Evolutionary conservation across 2,113 vertebrate species (phyloP).

Genomic region (Psilopogon haemacephalus): DNA sequence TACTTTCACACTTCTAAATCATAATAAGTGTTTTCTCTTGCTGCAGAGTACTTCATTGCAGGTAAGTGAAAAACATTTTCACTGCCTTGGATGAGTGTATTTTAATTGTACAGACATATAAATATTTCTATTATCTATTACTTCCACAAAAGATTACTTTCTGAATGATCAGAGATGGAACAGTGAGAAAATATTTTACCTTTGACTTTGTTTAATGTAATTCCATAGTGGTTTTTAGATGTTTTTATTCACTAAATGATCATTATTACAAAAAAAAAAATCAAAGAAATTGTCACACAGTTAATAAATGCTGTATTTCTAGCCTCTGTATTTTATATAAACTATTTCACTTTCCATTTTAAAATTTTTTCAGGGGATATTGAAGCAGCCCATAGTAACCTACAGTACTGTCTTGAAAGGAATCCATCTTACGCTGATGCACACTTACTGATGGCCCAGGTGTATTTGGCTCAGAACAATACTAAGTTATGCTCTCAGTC

Average conservation of each 20-base stretch:
- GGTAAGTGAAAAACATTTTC: neutral
- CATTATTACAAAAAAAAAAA: neutral
- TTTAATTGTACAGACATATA: neutral
- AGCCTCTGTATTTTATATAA: neutral
- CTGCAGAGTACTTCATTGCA: neutral
- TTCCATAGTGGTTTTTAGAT: neutral
- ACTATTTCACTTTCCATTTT: neutral
- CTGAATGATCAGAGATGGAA: neutral
- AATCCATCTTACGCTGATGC: conserved; percentile 88
- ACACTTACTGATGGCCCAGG: conserved; percentile 94
- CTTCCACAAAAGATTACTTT: neutral
- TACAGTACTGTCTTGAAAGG: conserved; percentile 87
- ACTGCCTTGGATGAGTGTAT: neutral
- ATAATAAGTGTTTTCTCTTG: neutral
- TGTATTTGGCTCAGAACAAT: conserved; percentile 89
- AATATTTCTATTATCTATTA: neutral
- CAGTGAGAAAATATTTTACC: neutral
- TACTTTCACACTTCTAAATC: neutral
- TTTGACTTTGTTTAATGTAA: neutral
- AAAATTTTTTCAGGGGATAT: conserved; percentile 78
- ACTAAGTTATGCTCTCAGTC: conserved; percentile 87
- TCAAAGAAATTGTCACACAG: neutral
- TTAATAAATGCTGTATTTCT: neutral
- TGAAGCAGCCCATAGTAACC: conserved; percentile 83
- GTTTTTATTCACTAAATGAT: neutral